Percentiles rank a stretch among this genome's conserved stretches.
Conservation (phyloP, 2,797 vertebrate species). For the Sardinella longiceps region DNA sequence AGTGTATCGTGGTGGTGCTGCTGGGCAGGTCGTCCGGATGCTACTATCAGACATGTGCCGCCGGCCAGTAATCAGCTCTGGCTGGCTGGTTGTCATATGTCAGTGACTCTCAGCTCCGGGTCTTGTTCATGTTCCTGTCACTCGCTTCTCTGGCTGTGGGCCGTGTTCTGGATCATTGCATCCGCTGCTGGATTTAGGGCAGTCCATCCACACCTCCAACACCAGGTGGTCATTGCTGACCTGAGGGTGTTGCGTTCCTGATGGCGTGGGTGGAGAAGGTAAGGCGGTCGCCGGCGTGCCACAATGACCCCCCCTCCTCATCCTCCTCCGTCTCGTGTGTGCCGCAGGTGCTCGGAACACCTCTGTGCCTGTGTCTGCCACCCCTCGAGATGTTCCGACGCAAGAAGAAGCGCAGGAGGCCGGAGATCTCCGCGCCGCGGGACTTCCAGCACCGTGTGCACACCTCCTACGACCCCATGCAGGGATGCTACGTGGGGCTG, state of each 20-base stretch:
- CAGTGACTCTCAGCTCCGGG: neutral
- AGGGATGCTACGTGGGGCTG: slow-evolving; percentile 86
- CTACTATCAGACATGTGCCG: neutral
- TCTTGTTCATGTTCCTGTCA: neutral
- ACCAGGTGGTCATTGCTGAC: neutral
- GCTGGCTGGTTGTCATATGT: neutral
- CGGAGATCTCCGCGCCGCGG: slow-evolving; percentile 85
- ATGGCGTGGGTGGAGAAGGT: slow-evolving; percentile 36
- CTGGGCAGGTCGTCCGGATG: neutral
- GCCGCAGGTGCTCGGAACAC: slow-evolving; percentile 37
- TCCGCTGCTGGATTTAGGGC: no score
- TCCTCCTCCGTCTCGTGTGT: slow-evolving; percentile 45
- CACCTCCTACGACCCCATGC: slow-evolving; percentile 83
- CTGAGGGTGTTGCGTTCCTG: neutral
- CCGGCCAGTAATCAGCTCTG: no score
- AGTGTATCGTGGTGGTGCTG: neutral
- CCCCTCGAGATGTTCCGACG: slow-evolving; percentile 78
- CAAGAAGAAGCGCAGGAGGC: slow-evolving; percentile 86
- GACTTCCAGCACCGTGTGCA: slow-evolving; percentile 93
- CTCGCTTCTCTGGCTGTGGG: neutral
- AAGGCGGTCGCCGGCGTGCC: neutral
- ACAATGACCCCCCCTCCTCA: neutral
- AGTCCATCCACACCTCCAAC: neutral
- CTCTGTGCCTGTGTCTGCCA: neutral
- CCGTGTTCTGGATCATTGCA: neutral